Conservation (phyloP, 2,888 invertebrate genomes). For the Silvanus unidentatus region DNA sequence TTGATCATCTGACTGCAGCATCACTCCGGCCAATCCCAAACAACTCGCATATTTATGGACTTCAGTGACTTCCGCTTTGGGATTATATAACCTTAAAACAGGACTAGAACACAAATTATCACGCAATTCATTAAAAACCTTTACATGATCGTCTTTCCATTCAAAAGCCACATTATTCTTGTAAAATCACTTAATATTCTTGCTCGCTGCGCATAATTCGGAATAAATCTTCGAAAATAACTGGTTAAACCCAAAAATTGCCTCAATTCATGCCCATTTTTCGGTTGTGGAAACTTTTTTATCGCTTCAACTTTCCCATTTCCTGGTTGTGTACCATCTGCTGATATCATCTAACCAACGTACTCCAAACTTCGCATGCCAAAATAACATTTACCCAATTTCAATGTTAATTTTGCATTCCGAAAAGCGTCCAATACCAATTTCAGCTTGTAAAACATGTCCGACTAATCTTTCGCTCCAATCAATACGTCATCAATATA, state of each 20-base stretch:
- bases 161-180: too few species aligned
- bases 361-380: slow-evolving; percentile 15
- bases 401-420: slow-evolving; percentile 29
- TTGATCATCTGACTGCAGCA: slow-evolving; percentile 26
- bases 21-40: slow-evolving; percentile 15
- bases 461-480: slow-evolving; percentile 10
- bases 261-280: slow-evolving; percentile 13
- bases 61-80: background rate
- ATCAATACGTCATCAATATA: slow-evolving; percentile 16
- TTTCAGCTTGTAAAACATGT: slow-evolving; percentile 23
- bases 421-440: slow-evolving; percentile 21
- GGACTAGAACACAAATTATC: background rate
- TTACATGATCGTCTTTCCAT: too few species aligned
- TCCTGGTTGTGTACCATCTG: slow-evolving; percentile 12
- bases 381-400: slow-evolving; percentile 32
- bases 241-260: slow-evolving; percentile 21
- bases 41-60: background rate
- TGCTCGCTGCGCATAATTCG: slow-evolving; percentile 1
- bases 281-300: slow-evolving; percentile 13
- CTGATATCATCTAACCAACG: slow-evolving; percentile 12
- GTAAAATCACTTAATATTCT: too few species aligned
- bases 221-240: too few species aligned
- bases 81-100: background rate
- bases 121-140: background rate
- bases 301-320: slow-evolving; percentile 8